phyloP scores from a whole-genome alignment of 1,140 invertebrate genomes.

The Epicauta chinensis region DNA sequence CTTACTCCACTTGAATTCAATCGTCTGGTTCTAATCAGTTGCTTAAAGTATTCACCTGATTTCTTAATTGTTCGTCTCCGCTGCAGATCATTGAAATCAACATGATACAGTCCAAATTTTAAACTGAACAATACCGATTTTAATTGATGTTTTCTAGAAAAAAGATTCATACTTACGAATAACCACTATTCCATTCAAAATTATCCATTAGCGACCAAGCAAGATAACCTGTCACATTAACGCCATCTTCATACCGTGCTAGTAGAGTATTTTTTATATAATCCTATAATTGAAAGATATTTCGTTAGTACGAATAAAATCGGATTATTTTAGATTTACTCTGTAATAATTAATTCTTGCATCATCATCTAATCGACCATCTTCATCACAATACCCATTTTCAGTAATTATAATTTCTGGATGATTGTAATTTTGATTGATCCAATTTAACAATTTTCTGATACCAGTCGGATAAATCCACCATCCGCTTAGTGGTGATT shows the following conservation, averaged over 20 bases:
- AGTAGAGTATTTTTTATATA: slow-evolving; percentile 60
- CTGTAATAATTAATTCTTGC: slow-evolving; percentile 46
- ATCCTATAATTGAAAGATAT: slow-evolving; percentile 19
- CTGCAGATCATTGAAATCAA: slow-evolving; percentile 49
- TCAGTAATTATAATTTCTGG: slow-evolving; percentile 67
- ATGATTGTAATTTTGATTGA: slow-evolving; percentile 59
- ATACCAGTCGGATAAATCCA: slow-evolving; percentile 59
- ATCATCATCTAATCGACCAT: slow-evolving; percentile 43
- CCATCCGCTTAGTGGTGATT: slow-evolving; percentile 15
- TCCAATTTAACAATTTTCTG: slow-evolving; percentile 58
- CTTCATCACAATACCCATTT: slow-evolving; percentile 57
- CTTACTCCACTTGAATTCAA: no score
- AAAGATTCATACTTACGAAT: slow-evolving; percentile 68
- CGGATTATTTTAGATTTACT: slow-evolving; percentile 28
- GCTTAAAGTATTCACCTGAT: slow-evolving; percentile 43
- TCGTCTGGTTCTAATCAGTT: no score
- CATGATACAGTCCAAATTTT: slow-evolving; percentile 51
- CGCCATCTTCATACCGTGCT: slow-evolving; percentile 55
- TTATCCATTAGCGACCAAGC: slow-evolving; percentile 74
- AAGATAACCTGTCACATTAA: slow-evolving; percentile 59
- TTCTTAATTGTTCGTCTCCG: slow-evolving; percentile 46
- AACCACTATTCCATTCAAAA: slow-evolving; percentile 67
- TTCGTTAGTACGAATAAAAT: neutral
- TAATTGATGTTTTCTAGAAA: slow-evolving; percentile 79
- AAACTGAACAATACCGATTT: slow-evolving; percentile 52